A percentile compares a stretch with the other conserved stretches of the same genome.
Conservation (phyloP, 1,140 invertebrate genomes). For the Cydia splendana region DNA sequence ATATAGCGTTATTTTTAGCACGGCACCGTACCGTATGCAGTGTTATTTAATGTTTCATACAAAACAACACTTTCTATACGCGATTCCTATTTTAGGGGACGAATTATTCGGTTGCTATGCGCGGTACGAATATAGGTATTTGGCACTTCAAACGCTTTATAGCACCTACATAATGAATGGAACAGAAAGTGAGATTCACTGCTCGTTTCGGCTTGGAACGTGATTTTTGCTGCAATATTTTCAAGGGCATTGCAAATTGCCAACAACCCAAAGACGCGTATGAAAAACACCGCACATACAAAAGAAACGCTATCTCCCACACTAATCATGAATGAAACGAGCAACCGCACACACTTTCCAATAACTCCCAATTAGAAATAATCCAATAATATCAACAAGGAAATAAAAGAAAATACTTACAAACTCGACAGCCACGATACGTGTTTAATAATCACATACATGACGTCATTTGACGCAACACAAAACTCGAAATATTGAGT, state of each 20-base stretch:
- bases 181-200: conserved; percentile 56
- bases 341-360: conserved; percentile 46
- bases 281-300: conserved; percentile 47
- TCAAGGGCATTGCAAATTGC: conserved; percentile 76
- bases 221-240: conserved; percentile 78
- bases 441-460: conserved; percentile 78
- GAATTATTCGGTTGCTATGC: conserved; percentile 60
- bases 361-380: conserved; percentile 47
- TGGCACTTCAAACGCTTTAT: conserved; percentile 40
- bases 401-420: conserved; percentile 80
- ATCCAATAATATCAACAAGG: conserved; percentile 65
- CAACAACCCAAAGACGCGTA: conserved; percentile 53
- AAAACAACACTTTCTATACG: conserved; percentile 74
- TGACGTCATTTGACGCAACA: conserved; percentile 80
- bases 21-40: conserved; percentile 42
- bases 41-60: conserved; percentile 64
- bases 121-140: conserved; percentile 45
- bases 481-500: conserved; percentile 77
- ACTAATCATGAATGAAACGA: conserved; percentile 74
- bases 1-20: conserved; percentile 52
- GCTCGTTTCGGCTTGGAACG: conserved; percentile 56
- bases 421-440: conserved; percentile 76
- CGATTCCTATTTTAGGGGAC: conserved; percentile 76
- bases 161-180: conserved; percentile 54
- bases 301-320: conserved; percentile 42